Evolutionary conservation across 2,113 vertebrate species (phyloP).

Genomic region (Menura novaehollandiae): DNA sequence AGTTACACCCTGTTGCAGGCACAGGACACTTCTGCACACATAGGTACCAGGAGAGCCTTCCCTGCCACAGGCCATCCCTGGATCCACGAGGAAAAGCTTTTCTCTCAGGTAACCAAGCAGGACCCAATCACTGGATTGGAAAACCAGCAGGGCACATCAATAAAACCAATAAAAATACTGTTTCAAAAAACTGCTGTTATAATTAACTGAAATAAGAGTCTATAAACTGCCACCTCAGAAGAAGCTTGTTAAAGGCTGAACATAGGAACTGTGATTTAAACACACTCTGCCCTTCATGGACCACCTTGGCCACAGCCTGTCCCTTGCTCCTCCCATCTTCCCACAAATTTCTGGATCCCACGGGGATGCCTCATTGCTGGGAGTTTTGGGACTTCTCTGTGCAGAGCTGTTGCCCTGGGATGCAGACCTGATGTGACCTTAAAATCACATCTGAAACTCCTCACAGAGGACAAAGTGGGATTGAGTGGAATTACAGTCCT

Average conservation of each 20-base stretch:
- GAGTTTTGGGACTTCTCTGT: accelerated
- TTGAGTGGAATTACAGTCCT: accelerated
- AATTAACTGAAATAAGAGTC: conserved; percentile 31
- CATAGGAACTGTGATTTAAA: not conserved
- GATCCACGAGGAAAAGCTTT: not conserved
- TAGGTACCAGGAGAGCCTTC: not conserved
- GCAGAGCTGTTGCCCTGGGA: not conserved
- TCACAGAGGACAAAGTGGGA: accelerated
- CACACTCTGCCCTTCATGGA: not conserved
- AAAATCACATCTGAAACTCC: accelerated
- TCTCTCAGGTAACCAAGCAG: not conserved
- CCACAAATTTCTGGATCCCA: not conserved
- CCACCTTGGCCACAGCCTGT: not conserved
- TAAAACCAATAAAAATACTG: conserved; percentile 5
- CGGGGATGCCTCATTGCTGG: accelerated
- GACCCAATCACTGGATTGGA: not conserved
- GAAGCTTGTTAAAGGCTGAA: not conserved
- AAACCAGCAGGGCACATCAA: not conserved
- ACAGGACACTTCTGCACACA: accelerated
- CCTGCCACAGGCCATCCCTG: not conserved
- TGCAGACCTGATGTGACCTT: not conserved
- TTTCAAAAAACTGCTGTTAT: not conserved
- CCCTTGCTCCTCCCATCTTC: not conserved
- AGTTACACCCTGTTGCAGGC: accelerated
- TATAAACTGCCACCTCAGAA: not conserved